Conservation (phyloP, 2,797 vertebrate genomes). For the Protosalanx chinensis region DNA sequence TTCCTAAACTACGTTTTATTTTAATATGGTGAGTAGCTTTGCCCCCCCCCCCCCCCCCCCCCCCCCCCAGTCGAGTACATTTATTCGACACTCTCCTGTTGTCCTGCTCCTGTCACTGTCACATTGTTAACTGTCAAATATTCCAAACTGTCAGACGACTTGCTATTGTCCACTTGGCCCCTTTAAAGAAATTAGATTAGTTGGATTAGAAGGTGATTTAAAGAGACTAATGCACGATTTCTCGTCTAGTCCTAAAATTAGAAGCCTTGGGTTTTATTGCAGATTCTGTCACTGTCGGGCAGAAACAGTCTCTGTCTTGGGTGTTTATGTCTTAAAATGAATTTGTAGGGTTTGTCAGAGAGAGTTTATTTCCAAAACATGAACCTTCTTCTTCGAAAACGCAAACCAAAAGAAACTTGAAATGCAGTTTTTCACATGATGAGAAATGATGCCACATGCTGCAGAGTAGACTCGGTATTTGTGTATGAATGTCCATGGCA, state of each 20-base stretch:
- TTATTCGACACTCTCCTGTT: neutral
- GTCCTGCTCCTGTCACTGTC: neutral
- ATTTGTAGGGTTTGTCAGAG: neutral
- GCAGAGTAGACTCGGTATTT: neutral
- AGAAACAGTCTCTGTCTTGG: neutral
- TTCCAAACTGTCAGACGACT: neutral
- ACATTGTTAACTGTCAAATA: neutral
- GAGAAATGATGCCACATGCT: neutral
- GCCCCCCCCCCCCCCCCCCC: conserved; percentile 1
- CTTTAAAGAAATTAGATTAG: conserved; percentile 25
- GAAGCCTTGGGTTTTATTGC: conserved; percentile 33
- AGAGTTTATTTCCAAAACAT: neutral
- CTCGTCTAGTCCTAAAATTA: conserved; percentile 63
- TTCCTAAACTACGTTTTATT: neutral
- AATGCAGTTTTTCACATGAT: neutral
- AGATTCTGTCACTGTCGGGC: conserved; percentile 51
- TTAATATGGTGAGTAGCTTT: conserved; percentile 60
- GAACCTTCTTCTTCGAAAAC: neutral
- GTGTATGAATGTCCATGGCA: conserved; percentile 51
- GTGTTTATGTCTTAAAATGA: neutral
- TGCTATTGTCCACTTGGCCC: conserved; percentile 34
- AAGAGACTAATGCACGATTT: conserved; percentile 38
- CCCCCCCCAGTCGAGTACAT: neutral
- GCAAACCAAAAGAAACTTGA: neutral
- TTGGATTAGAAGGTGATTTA: conserved; percentile 59